Base-by-base conservation (phyloP, 2,888 invertebrate species). In the Tipula vernalis region DNA sequence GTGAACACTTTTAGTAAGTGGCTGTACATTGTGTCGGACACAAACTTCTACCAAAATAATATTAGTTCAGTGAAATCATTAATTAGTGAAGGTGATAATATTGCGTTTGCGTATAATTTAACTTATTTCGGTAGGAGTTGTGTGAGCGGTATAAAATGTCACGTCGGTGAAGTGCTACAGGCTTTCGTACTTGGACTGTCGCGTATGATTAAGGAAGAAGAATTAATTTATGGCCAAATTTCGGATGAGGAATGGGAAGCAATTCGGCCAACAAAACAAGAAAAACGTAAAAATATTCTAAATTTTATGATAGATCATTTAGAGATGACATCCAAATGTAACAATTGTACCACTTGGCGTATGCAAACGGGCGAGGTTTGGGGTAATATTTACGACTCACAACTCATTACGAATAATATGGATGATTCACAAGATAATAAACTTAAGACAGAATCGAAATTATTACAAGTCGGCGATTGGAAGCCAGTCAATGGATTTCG, bases 231-330 rank as follows among this genome's bases (percentile, higher is more conserved):
- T 5, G 93, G 94, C 0, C 95, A 95, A 90, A 95, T 96, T 3
- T 96, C 96, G 0, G 96, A 96, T 88, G 97, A 97, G 90, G 96
- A 97, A 91, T 97, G 96, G 95, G 96, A 97, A 89, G 94, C 95
- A 0, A 94, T 96, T 88, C 93, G 95, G 88, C 94, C 95, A 0
- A 94, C 94, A 1, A 96, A 96, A 90, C 89, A 91, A 6, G 95
- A 96, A 88, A 93, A 95, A 88, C 93, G 94, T 87, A 92, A 93
- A 44, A 94, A 94, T 88, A 92, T 97, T 47, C 90, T 96, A 0
- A 92, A 92, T 28, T 94, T 94, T 89, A 93, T 96, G 90, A 94
- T 94, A 92, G 96, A 51, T 41, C 90, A 90, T 86, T 89, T 91
- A 0, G 90, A 89, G 85, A 87, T 87, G 0, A 89, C 90, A 41